Conservation (phyloP, 2,113 vertebrate genomes). For the Tympanuchus pallidicinctus region DNA sequence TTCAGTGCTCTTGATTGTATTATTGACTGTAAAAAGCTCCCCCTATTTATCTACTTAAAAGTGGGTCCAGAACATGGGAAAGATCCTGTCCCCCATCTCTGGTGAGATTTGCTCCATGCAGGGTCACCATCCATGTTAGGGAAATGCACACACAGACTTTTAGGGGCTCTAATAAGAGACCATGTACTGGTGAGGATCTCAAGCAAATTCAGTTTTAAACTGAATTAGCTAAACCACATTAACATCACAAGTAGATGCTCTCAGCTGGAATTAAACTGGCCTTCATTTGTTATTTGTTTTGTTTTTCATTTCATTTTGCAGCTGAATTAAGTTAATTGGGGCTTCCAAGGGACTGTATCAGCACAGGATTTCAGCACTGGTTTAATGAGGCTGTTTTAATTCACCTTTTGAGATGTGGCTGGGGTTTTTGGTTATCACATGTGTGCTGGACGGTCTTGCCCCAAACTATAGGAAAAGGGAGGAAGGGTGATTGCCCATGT, state of each 20-base stretch:
- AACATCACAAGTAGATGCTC: not conserved
- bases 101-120: not conserved
- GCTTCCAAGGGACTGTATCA: not conserved
- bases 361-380: not conserved
- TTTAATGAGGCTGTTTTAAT: not conserved
- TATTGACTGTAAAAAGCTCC: not conserved
- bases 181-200: not conserved
- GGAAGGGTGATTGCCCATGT: accelerated
- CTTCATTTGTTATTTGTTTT: not conserved
- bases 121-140: not conserved
- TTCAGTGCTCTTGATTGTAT: not conserved
- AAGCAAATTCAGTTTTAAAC: constrained; percentile 25
- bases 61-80: not conserved
- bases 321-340: not conserved
- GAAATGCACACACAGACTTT: not conserved
- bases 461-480: not conserved
- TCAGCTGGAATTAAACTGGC: constrained; percentile 6
- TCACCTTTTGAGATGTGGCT: not conserved
- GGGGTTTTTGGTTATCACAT: not conserved
- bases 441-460: not conserved
- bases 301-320: not conserved
- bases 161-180: not conserved
- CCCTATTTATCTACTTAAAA: not conserved
- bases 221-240: not conserved
- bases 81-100: not conserved